Base-by-base conservation (phyloP, 2,888 invertebrate genomes). In the Lithophane leautieri region DNA sequence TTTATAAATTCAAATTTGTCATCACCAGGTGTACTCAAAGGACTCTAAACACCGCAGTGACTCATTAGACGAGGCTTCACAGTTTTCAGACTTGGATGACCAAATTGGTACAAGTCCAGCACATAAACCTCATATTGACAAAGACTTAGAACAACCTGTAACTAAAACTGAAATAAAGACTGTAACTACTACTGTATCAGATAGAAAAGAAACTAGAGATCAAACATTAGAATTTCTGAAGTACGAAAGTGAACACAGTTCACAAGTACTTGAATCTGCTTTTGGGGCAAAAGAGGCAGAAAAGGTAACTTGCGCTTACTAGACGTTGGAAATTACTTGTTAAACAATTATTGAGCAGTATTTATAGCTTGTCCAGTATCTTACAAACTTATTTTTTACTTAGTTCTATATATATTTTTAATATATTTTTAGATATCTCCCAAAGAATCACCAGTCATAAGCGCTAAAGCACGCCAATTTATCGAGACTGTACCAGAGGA, bases 401-500 rank as follows among this genome's bases (percentile, higher is more conserved):
- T 56, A n/a, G 28, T 62, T 70, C 1, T 50, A n/a, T 34, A 56
- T 8, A n/a, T 22, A 16, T 44, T 34, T 69, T n/a, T n/a, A n/a
- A n/a, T n/a, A 44, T 65, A 50, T 70, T 88, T 87, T 66, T 73
- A 94, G 96, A 87, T 93, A 40, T 93, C 94, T 52, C 93, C 94
- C 34, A 96, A 96, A 90, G 96, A 96, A 82, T 96, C 96, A 2
- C 96, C 96, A 61, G 95, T 96, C 0, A 97, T 97, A 54, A 97
- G 97, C 84, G 96, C 97, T 19, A 97, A 97, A 86, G 97, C 97
- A 28, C 93, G 97, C 1, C 97, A 97, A 79, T 97, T 97, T 81
- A 97, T 97, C 81, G 97, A 97, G 88, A 97, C 97, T 12, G 96
- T 97, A n/a, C 96, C 97, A 9, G 97, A 97, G 92, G 97, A 97